phyloP scores from a whole-genome alignment of 2,113 vertebrate species.

The Physeter macrocephalus region DNA sequence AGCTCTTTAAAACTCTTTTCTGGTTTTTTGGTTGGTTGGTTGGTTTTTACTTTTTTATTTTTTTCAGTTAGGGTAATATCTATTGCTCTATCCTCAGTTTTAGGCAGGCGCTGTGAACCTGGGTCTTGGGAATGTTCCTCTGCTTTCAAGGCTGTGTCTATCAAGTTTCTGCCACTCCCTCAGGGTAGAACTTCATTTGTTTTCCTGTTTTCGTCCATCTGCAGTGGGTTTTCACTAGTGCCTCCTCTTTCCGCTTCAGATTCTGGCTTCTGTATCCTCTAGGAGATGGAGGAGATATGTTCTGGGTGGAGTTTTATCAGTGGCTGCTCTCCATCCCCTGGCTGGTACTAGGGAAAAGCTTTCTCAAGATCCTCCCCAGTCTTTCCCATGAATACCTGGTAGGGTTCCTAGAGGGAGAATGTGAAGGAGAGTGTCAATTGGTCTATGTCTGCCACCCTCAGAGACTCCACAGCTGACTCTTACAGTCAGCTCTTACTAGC shows the following conservation, averaged over 20 bases:
- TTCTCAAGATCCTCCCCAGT: background rate
- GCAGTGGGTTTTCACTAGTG: background rate
- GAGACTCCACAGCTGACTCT: too few relatives aligned
- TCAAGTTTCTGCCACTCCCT: too few relatives aligned
- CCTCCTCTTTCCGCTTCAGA: background rate
- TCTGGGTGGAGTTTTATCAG: background rate
- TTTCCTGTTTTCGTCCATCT: background rate
- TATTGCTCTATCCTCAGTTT: background rate
- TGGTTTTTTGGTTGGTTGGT: background rate
- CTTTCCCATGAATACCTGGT: background rate
- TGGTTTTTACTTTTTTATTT: background rate
- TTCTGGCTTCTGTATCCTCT: background rate
- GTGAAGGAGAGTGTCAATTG: background rate
- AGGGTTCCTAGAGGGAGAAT: background rate
- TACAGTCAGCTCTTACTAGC: background rate
- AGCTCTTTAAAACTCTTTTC: background rate
- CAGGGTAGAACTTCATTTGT: background rate
- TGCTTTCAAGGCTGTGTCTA: background rate
- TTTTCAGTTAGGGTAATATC: background rate
- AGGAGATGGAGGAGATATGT: background rate
- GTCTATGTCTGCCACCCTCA: background rate
- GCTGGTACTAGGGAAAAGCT: background rate
- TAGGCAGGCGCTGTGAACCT: background rate
- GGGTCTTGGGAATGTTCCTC: background rate
- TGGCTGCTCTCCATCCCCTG: background rate